Percentiles rank a stretch among this genome's conserved stretches.
Evolutionary conservation across 2,888 invertebrate species (phyloP).

Genomic region (Electrophaes corylata): DNA sequence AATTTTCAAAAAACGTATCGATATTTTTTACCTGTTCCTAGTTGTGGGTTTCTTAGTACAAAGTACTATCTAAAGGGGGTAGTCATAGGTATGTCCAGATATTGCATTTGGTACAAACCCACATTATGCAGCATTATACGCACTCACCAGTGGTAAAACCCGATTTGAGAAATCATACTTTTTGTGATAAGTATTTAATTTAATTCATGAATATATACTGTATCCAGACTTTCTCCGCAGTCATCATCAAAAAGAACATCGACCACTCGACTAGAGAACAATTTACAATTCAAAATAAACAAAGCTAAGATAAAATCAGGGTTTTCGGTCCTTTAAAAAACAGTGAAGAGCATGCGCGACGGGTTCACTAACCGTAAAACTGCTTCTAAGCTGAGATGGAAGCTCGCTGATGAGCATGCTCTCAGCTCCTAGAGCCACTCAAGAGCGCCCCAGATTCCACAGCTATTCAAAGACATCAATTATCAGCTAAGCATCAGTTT

Average conservation of each 20-base stretch:
- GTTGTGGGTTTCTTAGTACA: too few relatives aligned
- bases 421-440: constrained; percentile 47
- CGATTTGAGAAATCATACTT: background rate
- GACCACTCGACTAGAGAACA: too few relatives aligned
- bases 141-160: background rate
- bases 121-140: too few relatives aligned
- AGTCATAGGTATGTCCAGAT: too few relatives aligned
- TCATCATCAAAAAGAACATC: background rate
- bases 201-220: background rate
- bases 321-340: constrained; percentile 4
- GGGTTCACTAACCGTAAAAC: constrained; percentile 64
- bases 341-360: constrained; percentile 55
- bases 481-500: constrained; percentile 24
- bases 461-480: constrained; percentile 44
- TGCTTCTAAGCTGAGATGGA: constrained; percentile 38
- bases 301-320: background rate
- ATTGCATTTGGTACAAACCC: too few relatives aligned
- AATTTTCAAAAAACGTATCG: background rate
- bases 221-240: background rate
- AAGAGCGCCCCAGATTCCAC: constrained; percentile 55
- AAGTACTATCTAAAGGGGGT: too few relatives aligned
- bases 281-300: too few relatives aligned
- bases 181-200: background rate
- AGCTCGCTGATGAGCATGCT: constrained; percentile 41
- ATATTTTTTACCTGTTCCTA: background rate